Evolutionary conservation across 1,140 invertebrate genomes (phyloP).

Genomic region (Brachionus rubens): DNA sequence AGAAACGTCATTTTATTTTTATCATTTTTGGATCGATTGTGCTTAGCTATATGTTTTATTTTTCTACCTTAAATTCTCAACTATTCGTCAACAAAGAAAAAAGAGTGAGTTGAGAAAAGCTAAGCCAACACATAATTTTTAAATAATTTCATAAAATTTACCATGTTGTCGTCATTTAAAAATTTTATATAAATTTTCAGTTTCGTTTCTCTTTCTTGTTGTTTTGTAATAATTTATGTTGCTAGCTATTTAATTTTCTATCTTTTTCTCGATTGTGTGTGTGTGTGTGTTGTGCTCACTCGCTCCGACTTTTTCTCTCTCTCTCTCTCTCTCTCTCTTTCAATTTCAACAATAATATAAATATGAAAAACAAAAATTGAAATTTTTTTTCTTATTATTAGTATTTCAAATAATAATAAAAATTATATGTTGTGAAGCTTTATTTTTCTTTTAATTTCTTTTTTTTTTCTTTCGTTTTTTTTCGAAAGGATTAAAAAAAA

Average conservation of each 20-base stretch:
- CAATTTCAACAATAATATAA: conserved; percentile 24
- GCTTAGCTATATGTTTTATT: too few species aligned
- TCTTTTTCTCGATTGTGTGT: conserved; percentile 5
- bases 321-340: neutral
- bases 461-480: too few species aligned
- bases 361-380: neutral
- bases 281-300: neutral
- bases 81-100: too few species aligned
- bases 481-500: conserved; percentile 1
- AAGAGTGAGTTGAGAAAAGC: too few species aligned
- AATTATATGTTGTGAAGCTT: neutral
- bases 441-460: neutral
- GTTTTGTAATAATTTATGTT: conserved; percentile 43
- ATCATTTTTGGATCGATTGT: too few species aligned
- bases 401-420: conserved; percentile 39
- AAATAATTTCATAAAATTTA: neutral
- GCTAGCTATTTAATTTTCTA: conserved; percentile 43
- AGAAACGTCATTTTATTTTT: too few species aligned
- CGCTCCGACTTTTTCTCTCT: neutral
- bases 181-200: neutral
- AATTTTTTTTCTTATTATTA: conserved; percentile 13
- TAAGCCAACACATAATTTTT: conserved; percentile 25
- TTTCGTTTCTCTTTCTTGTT: conserved; percentile 9
- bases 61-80: too few species aligned
- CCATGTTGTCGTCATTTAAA: too few species aligned